Evolutionary conservation across 1,140 invertebrate genomes (phyloP).

Genomic region (Amyelois transitella): DNA sequence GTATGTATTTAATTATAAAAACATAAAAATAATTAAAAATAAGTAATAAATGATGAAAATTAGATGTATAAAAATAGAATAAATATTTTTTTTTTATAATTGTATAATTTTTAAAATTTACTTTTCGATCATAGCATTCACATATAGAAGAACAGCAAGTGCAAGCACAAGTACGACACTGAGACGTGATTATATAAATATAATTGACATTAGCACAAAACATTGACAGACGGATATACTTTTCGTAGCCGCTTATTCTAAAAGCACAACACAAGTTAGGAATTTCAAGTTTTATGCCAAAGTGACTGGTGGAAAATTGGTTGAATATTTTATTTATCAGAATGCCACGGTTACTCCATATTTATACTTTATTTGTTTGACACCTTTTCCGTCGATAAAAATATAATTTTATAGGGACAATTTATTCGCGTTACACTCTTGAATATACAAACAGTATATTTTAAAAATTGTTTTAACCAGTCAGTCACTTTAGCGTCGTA

Average conservation of each 20-base stretch:
- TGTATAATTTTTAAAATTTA: too few relatives aligned
- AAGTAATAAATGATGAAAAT: too few relatives aligned
- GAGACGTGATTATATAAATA: conserved; percentile 14
- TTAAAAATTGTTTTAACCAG: not conserved
- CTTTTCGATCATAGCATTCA: conserved; percentile 5
- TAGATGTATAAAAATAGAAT: conserved; percentile 2
- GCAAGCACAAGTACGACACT: conserved; percentile 14
- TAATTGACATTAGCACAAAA: conserved; percentile 47
- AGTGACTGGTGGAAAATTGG: conserved; percentile 3
- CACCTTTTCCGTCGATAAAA: too few relatives aligned
- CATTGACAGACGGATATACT: conserved; percentile 26
- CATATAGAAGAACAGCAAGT: conserved; percentile 7
- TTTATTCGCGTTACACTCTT: too few relatives aligned
- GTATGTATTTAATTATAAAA: too few relatives aligned
- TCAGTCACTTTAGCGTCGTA: not conserved
- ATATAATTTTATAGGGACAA: too few relatives aligned
- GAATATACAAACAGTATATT: too few relatives aligned
- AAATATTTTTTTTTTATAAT: conserved; percentile 1
- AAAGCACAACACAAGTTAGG: conserved; percentile 23
- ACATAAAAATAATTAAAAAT: too few relatives aligned
- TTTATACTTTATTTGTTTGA: too few relatives aligned
- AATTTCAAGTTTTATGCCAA: conserved; percentile 14
- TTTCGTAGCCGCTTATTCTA: not conserved
- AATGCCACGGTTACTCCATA: too few relatives aligned
- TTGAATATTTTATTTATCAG: too few relatives aligned